Conservation (phyloP, 2,888 invertebrate genomes). For the Ornithoptera priamus region DNA sequence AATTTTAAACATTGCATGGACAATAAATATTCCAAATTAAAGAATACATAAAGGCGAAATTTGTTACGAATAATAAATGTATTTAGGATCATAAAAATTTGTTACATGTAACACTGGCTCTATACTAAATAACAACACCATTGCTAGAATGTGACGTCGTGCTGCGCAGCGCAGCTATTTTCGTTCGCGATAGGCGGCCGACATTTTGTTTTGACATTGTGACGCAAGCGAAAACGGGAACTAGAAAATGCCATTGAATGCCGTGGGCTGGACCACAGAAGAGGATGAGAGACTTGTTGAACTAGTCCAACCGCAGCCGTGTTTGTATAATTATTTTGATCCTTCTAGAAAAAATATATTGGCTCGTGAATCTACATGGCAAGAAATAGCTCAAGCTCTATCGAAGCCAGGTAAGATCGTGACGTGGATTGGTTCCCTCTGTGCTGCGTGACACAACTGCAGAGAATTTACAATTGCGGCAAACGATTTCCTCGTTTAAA, state of each 20-base stretch:
- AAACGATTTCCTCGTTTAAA: constrained; percentile 14
- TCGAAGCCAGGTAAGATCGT: constrained; percentile 61
- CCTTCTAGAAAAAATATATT: constrained; percentile 69
- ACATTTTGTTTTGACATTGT: constrained; percentile 68
- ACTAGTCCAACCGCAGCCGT: constrained; percentile 65
- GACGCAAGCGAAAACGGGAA: constrained; percentile 43
- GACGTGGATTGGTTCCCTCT: constrained; percentile 34
- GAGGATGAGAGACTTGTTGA: constrained; percentile 67
- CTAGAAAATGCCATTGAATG: constrained; percentile 66
- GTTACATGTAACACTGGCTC: constrained; percentile 1
- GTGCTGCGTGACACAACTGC: constrained; percentile 53
- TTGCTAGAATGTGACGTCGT: constrained; percentile 59
- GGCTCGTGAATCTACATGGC: constrained; percentile 67
- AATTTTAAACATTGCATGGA: neutral
- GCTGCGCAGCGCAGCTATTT: constrained; percentile 70
- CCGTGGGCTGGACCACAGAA: constrained; percentile 64
- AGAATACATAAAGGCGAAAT: no score
- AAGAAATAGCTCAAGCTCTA: constrained; percentile 63
- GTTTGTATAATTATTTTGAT: constrained; percentile 62
- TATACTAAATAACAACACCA: constrained; percentile 13
- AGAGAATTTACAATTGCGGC: constrained; percentile 27
- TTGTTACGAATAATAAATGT: neutral
- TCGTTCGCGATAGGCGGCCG: constrained; percentile 67
- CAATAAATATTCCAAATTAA: neutral
- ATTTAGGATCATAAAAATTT: neutral